These are phyloP conservation scores for Andrena flavipes DNA, from an alignment of 2,888 invertebrate genomes.

Conservation along the genomic window DNA sequence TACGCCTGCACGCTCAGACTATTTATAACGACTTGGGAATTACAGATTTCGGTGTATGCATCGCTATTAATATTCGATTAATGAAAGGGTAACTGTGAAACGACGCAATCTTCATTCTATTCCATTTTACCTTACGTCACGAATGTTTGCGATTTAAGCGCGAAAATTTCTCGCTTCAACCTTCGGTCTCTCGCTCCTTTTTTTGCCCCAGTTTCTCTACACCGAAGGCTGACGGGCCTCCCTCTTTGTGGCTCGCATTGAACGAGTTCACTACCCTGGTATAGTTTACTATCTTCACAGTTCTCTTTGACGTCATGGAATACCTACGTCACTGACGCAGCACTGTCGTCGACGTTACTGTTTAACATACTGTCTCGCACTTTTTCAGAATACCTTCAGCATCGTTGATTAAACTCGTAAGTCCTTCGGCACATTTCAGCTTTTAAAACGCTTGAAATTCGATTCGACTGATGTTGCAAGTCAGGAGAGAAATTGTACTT, in stretches of 20 bases:
- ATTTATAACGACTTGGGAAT: slow-evolving; percentile 51
- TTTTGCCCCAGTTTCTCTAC: slow-evolving; percentile 46
- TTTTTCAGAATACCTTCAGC: neutral
- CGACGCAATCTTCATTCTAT: neutral
- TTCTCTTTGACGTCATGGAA: slow-evolving; percentile 75
- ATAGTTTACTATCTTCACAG: slow-evolving; percentile 63
- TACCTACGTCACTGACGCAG: slow-evolving; percentile 71
- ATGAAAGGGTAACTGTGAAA: neutral
- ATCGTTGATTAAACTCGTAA: neutral
- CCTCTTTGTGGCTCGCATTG: slow-evolving; percentile 14
- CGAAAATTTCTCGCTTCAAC: slow-evolving; percentile 27
- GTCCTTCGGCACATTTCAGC: neutral
- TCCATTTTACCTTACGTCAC: slow-evolving; percentile 4
- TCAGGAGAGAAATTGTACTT: neutral
- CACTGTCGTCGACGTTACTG: slow-evolving; percentile 33
- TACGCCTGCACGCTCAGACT: slow-evolving; percentile 25
- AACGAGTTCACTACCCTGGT: slow-evolving; percentile 75
- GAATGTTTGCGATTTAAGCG: slow-evolving; percentile 11
- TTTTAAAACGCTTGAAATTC: neutral
- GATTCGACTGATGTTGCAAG: neutral
- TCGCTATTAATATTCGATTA: slow-evolving; percentile 36
- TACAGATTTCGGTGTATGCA: slow-evolving; percentile 25
- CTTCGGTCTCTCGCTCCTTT: slow-evolving; percentile 13
- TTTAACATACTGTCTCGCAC: slow-evolving; percentile 5
- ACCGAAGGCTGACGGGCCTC: slow-evolving; percentile 7